Evolutionary conservation across 2,888 invertebrate species (phyloP), one percentile per base, ranked within the genome.

Genomic region (Dichetophora obliterata): DNA sequence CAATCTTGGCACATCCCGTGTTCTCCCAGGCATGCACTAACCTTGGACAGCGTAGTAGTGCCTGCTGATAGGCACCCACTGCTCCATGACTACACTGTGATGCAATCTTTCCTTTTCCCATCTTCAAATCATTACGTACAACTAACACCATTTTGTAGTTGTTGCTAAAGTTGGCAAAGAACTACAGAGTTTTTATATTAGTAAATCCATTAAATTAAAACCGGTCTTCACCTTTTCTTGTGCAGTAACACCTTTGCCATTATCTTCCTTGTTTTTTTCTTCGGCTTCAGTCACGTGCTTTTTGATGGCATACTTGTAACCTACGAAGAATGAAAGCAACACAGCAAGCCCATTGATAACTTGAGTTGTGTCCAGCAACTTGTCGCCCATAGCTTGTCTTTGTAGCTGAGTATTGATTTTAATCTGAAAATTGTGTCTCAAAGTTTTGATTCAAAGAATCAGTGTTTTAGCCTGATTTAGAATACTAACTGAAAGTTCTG

Each of bases 11-110:
- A 87, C 96, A 96, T 0, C 98, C 96, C 79, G 91, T 91, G 72
- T 90, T 88, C 84, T 93, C 93, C 92, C 92, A 92, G 9, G 85
- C 82, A 59, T 89, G 88, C 8, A 92, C 85, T 3, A 93, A 89
- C 70, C 92, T 91, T 0, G 94, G 93, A 81, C 93, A 92, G 76
- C 90, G 91, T 74, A 89, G 90, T 63, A 91, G 89, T 0, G 94
- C 93, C 83, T 93, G 92, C 81, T 95, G 94, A 84, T 95, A 96
- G 0, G 95, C 95, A 16, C 94, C 94, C 0, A 98, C 95, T 0
- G 97, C 95, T n/a, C 96, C 98, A 88, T 98, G 98, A n/a, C 95
- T 93, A 89, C 97, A 97, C 88, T 98, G 98, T 0, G 98, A 95
- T 4, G 96, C 98, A 57, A 96, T 94, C 91, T 98, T 98, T 1